Evolutionary conservation across 2,888 invertebrate genomes (phyloP), one percentile per base, ranked within the genome.

Genomic region (Andrena trimmerana): DNA sequence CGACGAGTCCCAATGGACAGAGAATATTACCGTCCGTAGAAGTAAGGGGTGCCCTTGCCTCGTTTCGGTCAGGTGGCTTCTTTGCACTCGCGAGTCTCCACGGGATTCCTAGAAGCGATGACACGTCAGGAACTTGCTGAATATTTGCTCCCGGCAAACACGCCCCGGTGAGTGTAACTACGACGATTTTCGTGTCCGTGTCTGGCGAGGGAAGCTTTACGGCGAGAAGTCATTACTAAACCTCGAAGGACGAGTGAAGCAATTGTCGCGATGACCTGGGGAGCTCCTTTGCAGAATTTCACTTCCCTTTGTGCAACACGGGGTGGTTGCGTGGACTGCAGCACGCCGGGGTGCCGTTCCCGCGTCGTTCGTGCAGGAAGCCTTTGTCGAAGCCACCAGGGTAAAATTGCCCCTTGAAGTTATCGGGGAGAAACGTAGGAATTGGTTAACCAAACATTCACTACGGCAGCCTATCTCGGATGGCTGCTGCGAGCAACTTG

Each of bases 111-210:
- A 48, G 66, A 78, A 74, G 79, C 77, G 83, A 83, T 81, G 85
- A 86, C 76, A 86, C 79, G 78, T 76, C 77, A 57, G 83, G 83
- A 81, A 83, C 81, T 78, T 69, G 67, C 70, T 60, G 78, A 76
- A 83, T 91, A 88, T 91, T 91, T 91, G 89, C 87, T 71, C 70
- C 33, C 16, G 67, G 85, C 88, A 90, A 90, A 91, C 86, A 89
- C 70, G 74, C 77, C 78, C 72, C 66, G 81, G 78, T 85, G 79
- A 78, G 81, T 87, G 82, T 65, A 83, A 86, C 83, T 82, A 42
- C 78, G 72, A 80, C 86, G 71, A 85, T 84, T 87, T 79, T 81
- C 83, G 60, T 20, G 70, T 78, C 83, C 75, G 33, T 77, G 74
- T 68, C 81, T 77, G 69, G 63, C 59, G 52, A 52, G 72, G 7